These are phyloP conservation scores for Drosophila nr. fundita DNA, from an alignment of 2,888 invertebrate genomes.

Conservation along the genomic window DNA sequence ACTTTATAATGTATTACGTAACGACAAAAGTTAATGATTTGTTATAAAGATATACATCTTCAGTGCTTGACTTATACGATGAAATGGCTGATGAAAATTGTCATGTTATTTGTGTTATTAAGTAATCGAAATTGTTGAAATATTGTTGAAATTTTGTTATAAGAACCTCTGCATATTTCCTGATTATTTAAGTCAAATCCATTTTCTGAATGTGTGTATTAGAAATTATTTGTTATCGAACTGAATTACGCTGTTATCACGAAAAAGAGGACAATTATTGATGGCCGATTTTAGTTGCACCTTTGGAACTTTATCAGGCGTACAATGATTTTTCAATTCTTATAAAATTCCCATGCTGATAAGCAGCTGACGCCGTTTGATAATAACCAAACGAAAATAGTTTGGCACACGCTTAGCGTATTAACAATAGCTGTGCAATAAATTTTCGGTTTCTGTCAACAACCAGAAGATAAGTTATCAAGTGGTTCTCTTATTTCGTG, in stretches of 20 bases:
- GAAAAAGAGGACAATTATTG: background rate
- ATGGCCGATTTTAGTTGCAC: background rate
- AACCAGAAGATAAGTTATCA: background rate
- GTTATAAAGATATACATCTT: background rate
- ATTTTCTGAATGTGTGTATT: background rate
- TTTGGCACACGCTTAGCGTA: background rate
- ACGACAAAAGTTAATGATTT: background rate
- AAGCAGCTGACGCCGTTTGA: background rate
- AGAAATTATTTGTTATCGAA: background rate
- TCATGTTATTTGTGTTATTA: background rate
- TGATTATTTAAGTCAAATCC: background rate
- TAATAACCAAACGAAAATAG: background rate
- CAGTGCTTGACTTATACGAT: background rate
- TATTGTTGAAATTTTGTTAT: no score
- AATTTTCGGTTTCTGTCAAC: background rate
- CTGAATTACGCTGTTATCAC: background rate
- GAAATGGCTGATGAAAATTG: conserved; percentile 1
- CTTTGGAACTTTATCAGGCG: background rate
- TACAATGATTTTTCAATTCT: background rate
- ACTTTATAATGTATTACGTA: background rate
- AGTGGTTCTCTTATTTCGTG: no score
- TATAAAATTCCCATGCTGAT: background rate
- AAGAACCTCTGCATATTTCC: background rate
- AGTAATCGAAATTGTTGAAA: background rate
- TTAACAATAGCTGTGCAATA: background rate